phyloP scores from a whole-genome alignment of 2,888 invertebrate genomes.

The Leuctra nigra region DNA sequence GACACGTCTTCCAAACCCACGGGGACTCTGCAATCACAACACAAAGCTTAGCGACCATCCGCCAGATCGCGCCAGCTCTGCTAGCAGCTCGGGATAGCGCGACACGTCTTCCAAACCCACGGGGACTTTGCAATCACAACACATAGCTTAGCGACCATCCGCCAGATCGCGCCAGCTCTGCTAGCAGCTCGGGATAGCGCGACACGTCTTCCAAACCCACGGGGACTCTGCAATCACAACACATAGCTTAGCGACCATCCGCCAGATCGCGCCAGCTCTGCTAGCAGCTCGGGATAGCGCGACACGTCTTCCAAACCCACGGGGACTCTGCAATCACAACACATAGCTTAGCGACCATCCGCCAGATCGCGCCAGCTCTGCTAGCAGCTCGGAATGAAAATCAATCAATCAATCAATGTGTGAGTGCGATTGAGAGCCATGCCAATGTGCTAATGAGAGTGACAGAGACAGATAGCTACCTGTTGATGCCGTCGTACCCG shows the following conservation, averaged over 20 bases:
- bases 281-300: conserved; percentile 41
- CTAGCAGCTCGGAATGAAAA: too few relatives aligned
- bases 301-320: conserved; percentile 42
- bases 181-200: conserved; percentile 41
- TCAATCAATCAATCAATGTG: too few relatives aligned
- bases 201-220: conserved; percentile 42
- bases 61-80: conserved; percentile 37
- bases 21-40: conserved; percentile 39
- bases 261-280: conserved; percentile 37
- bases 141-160: conserved; percentile 41
- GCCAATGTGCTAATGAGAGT: too few relatives aligned
- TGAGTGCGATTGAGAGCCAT: too few relatives aligned
- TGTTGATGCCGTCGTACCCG: conserved; percentile 72
- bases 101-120: conserved; percentile 42
- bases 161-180: conserved; percentile 37
- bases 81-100: conserved; percentile 41
- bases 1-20: conserved; percentile 42
- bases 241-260: conserved; percentile 41
- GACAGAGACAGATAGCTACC: too few relatives aligned
- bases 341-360: too few relatives aligned
- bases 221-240: conserved; percentile 39
- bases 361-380: too few relatives aligned
- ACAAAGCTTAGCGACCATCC: conserved; percentile 41
- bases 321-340: conserved; percentile 39
- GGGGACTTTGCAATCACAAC: conserved; percentile 39